phyloP scores from a whole-genome alignment of 2,113 vertebrate species.

The Chionis minor region DNA sequence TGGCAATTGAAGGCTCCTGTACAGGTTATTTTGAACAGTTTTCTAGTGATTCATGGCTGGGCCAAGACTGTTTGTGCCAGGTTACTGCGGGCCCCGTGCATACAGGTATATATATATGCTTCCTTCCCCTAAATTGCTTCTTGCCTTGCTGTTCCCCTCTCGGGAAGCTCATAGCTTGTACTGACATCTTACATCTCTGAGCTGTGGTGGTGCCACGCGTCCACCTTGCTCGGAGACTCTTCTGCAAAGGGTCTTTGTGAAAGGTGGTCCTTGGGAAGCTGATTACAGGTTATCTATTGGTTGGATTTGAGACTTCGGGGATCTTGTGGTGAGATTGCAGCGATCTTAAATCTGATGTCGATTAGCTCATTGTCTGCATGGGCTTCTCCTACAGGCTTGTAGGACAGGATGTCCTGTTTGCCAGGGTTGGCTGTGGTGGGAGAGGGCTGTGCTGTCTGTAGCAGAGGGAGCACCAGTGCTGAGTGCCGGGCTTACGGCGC shows the following conservation, averaged over 20 bases:
- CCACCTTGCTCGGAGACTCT: not conserved
- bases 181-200: not conserved
- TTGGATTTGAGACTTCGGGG: not conserved
- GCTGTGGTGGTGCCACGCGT: not conserved
- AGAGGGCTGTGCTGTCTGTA: not conserved
- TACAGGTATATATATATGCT: not conserved
- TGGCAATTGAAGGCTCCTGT: constrained; percentile 37
- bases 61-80: not conserved
- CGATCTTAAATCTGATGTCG: not conserved
- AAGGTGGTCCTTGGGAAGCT: not conserved
- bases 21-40: constrained; percentile 39
- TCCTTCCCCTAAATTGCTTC: not conserved
- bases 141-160: not conserved
- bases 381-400: not conserved
- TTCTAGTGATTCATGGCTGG: not conserved
- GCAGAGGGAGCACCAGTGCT: rapidly evolving
- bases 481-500: not conserved
- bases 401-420: not conserved
- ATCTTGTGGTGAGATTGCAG: not conserved
- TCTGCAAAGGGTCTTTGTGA: not conserved
- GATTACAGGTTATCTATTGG: not conserved
- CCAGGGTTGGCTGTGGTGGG: not conserved
- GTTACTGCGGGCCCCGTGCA: not conserved
- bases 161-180: not conserved
- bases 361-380: not conserved